These are phyloP conservation scores for Conus ventricosus DNA, from an alignment of 1,140 invertebrate genomes.

Conservation along the genomic window DNA sequence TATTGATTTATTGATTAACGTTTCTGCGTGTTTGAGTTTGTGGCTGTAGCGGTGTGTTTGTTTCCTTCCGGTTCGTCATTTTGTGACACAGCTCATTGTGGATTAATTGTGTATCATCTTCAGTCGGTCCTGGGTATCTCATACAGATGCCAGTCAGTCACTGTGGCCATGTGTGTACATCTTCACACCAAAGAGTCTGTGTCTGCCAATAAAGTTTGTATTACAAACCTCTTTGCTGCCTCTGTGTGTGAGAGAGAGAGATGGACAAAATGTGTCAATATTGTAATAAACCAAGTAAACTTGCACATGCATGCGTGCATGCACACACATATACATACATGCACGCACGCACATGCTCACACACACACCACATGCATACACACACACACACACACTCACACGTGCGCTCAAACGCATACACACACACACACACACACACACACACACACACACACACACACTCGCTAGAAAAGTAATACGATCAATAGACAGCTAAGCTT, in stretches of 20 bases:
- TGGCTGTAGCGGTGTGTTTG: not conserved
- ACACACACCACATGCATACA: too few relatives aligned
- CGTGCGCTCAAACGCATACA: too few relatives aligned
- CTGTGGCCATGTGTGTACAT: constrained; percentile 20
- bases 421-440: too few relatives aligned
- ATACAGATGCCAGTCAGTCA: not conserved
- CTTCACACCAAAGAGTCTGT: constrained; percentile 32
- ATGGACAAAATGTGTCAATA: too few relatives aligned
- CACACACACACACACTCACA: too few relatives aligned
- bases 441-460: too few relatives aligned
- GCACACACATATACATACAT: not conserved
- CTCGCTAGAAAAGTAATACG: too few relatives aligned
- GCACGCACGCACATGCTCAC: too few relatives aligned
- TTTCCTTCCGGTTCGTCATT: not conserved
- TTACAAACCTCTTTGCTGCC: not conserved
- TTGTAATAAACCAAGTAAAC: too few relatives aligned
- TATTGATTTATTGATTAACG: not conserved
- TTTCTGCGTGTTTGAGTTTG: not conserved
- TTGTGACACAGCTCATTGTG: constrained; percentile 1
- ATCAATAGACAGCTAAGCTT: too few relatives aligned
- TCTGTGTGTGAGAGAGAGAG: not conserved
- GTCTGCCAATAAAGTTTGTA: constrained; percentile 31
- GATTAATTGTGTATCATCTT: not conserved
- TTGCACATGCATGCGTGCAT: not conserved
- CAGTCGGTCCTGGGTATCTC: not conserved